Evolutionary conservation across 2,113 vertebrate species (phyloP).

Genomic region (Saimiri boliviensis): DNA sequence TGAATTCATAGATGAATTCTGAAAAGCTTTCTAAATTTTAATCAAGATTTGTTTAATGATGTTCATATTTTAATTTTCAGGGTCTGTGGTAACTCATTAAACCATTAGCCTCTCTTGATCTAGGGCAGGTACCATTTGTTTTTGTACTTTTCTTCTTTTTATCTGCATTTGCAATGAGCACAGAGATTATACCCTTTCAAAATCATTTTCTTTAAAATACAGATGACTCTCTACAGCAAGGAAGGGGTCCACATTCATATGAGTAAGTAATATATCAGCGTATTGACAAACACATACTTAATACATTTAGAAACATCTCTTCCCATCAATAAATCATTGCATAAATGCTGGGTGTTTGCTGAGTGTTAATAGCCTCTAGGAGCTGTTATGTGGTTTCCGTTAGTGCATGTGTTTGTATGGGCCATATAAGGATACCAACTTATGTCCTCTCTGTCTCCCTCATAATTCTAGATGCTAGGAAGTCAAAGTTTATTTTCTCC

Average conservation of each 20-base stretch:
- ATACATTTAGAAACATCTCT: not conserved
- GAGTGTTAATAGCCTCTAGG: rapidly evolving
- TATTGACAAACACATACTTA: not conserved
- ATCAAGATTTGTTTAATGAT: not conserved
- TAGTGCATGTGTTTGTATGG: rapidly evolving
- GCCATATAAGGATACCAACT: rapidly evolving
- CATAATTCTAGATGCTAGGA: not conserved
- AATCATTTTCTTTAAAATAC: not conserved
- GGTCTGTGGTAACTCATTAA: not conserved
- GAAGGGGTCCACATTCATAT: not conserved
- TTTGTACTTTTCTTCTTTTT: not conserved
- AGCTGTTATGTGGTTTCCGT: rapidly evolving
- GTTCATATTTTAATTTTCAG: not conserved
- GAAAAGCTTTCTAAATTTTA: not conserved
- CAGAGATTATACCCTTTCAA: not conserved
- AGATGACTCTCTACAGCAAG: not conserved
- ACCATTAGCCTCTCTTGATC: not conserved
- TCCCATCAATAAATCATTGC: not conserved
- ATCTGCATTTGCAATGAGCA: not conserved
- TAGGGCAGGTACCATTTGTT: not conserved
- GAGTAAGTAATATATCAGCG: not conserved
- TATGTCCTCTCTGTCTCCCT: not conserved
- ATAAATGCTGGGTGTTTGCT: not conserved
- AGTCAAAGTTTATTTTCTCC: not conserved
- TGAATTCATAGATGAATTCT: not conserved